Base-by-base conservation (phyloP, 2,113 vertebrate species). In the Pan paniscus region DNA sequence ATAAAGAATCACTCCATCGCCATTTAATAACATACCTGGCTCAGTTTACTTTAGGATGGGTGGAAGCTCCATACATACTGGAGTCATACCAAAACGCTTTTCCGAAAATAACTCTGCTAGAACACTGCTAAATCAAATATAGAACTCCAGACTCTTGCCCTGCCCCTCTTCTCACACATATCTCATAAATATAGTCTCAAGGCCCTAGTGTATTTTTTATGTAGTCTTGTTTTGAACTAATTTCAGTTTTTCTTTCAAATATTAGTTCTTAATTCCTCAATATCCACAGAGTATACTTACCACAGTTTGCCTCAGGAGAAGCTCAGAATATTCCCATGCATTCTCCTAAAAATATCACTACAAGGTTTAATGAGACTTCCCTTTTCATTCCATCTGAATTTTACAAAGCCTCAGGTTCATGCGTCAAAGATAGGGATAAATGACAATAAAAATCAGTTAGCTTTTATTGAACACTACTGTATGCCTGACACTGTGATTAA, bases 191-290 rank as follows among this genome's bases (percentile, higher is more conserved):
- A 46, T 0, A n/a, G 35, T 46, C 18, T 93, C 27, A 23, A 87
- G 25, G 46, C 6, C 17, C 6, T n/a, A 55, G 8, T 25, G 27
- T 23, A 57, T 40, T 64, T 84, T 92, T 96, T 67, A 50, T 75
- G 73, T 84, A 73, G 27, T 90, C 43, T 68, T 85, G 5, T 79
- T 91, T 92, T 75, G 40, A 91, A 55, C 12, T 35, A 70, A 92
- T 25, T 73, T 6, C 22, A 78, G 2, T 83, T 46, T 76, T 94
- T 72, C 16, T 52, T 40, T 90, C 55, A 57, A 68, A 59, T 30
- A 35, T 23, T 57, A 93, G 50, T 40, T 88, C 12, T n/a, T 84
- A 43, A 52, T 80, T 84, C 17, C 4, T 92, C 5, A 40, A 12
- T 46, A 83, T 11, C 30, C 43, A 43, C 2, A 27, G 20, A 48